Evolutionary conservation across 2,888 invertebrate genomes (phyloP).

Genomic region (Trissolcus brochymenae): DNA sequence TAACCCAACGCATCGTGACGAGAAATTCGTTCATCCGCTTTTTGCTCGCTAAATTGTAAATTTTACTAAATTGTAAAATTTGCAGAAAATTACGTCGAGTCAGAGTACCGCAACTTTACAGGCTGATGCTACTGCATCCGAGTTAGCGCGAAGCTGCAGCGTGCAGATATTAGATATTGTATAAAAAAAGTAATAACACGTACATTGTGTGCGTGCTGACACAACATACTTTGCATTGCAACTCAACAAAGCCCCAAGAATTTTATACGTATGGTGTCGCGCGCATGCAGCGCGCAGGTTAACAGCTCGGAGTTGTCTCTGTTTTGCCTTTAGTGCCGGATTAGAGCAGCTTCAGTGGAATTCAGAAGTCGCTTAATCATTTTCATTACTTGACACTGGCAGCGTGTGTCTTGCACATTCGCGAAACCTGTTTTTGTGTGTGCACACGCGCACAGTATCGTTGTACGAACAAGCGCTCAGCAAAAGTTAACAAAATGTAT

Average conservation of each 20-base stretch:
- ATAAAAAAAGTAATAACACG: conserved; percentile 30
- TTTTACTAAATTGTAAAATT: conserved; percentile 7
- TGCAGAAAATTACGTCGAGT: conserved; percentile 26
- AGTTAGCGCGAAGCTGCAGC: conserved; percentile 18
- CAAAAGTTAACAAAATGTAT: conserved; percentile 53
- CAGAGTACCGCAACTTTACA: conserved; percentile 12
- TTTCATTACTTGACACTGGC: conserved; percentile 65
- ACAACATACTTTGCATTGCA: conserved; percentile 31
- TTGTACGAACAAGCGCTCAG: background rate
- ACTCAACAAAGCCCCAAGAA: conserved; percentile 25
- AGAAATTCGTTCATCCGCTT: too few relatives aligned
- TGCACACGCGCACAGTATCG: conserved; percentile 6
- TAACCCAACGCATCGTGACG: background rate
- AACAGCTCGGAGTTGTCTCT: conserved; percentile 67
- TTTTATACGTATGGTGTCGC: conserved; percentile 51
- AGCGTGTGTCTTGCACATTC: conserved; percentile 12
- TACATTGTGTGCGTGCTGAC: conserved; percentile 22
- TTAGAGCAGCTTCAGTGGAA: conserved; percentile 72
- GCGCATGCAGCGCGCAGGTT: conserved; percentile 63
- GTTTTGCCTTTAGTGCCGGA: conserved; percentile 73
- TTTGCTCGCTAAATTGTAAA: too few relatives aligned
- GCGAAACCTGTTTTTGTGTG: conserved; percentile 12
- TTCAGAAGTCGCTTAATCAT: conserved; percentile 72
- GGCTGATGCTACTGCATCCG: conserved; percentile 14
- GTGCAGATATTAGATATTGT: conserved; percentile 11